phyloP scores from a whole-genome alignment of 2,888 invertebrate species.

The Invenusta paracnida region DNA sequence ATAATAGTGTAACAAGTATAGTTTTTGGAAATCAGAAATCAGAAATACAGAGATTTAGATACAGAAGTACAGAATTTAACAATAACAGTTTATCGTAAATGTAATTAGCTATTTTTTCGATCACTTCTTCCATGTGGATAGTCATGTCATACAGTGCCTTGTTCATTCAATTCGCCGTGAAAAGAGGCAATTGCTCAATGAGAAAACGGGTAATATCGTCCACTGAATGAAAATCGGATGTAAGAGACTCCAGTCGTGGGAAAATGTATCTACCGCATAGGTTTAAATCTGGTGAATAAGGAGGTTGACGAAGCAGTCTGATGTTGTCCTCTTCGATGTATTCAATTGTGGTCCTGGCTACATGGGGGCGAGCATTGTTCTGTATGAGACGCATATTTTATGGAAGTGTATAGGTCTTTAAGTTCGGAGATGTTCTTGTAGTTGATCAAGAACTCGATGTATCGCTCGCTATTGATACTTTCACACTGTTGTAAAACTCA shows the following conservation, averaged over 20 bases:
- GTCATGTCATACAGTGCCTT: slow-evolving; percentile 17
- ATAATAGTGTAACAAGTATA: slow-evolving; percentile 16
- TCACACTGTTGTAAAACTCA: not conserved
- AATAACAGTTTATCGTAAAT: slow-evolving; percentile 14
- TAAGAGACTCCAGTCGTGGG: slow-evolving; percentile 23
- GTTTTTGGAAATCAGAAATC: not conserved
- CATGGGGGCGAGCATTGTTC: slow-evolving; percentile 10
- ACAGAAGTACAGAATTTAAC: slow-evolving; percentile 26
- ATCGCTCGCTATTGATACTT: not conserved
- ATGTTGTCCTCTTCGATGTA: slow-evolving; percentile 8
- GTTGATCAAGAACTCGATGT: not conserved
- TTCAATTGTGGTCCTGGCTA: slow-evolving; percentile 17
- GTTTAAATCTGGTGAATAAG: slow-evolving; percentile 23
- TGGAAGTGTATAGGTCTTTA: slow-evolving; percentile 16
- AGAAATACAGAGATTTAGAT: slow-evolving; percentile 9
- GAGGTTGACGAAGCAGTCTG: slow-evolving; percentile 26
- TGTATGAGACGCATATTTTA: slow-evolving; percentile 12
- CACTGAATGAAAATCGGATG: slow-evolving; percentile 5
- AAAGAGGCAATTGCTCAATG: slow-evolving; percentile 16
- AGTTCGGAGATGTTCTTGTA: slow-evolving; percentile 1
- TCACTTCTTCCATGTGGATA: slow-evolving; percentile 19
- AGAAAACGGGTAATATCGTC: not conserved
- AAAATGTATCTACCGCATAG: slow-evolving; percentile 23
- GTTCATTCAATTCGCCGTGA: not conserved
- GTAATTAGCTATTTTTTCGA: not conserved